These are phyloP conservation scores for Apodemia duryi DNA, from an alignment of 2,888 invertebrate species.

Conservation along the genomic window DNA sequence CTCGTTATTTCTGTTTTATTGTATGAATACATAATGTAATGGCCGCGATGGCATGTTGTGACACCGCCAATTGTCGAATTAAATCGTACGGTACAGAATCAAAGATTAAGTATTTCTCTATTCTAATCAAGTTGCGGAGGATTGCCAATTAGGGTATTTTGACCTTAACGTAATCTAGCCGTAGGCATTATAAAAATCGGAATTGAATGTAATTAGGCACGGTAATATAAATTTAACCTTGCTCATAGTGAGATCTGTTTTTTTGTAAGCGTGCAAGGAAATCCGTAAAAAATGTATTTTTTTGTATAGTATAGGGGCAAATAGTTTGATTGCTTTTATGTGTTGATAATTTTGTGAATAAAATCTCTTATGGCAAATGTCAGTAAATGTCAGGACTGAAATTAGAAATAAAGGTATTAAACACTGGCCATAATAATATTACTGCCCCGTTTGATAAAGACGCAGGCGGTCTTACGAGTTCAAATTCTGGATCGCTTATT, in stretches of 20 bases:
- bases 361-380: not conserved
- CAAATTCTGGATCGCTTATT: no score
- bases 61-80: constrained; percentile 68
- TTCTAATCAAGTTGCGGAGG: not conserved
- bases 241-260: not conserved
- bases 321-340: not conserved
- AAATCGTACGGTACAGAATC: constrained; percentile 55
- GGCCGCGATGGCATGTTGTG: constrained; percentile 50
- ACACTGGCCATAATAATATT: no score
- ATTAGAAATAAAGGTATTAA: no score
- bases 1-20: constrained; percentile 75
- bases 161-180: not conserved
- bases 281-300: not conserved
- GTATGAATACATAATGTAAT: constrained; percentile 70
- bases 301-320: no score
- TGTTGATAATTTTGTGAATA: not conserved
- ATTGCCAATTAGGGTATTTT: not conserved
- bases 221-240: not conserved
- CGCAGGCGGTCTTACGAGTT: no score
- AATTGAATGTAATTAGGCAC: not conserved
- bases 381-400: not conserved
- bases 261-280: not conserved
- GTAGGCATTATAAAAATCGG: not conserved
- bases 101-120: constrained; percentile 42
- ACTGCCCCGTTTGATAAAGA: no score